phyloP scores from a whole-genome alignment of 2,113 vertebrate species.

The Sapajus apella region DNA sequence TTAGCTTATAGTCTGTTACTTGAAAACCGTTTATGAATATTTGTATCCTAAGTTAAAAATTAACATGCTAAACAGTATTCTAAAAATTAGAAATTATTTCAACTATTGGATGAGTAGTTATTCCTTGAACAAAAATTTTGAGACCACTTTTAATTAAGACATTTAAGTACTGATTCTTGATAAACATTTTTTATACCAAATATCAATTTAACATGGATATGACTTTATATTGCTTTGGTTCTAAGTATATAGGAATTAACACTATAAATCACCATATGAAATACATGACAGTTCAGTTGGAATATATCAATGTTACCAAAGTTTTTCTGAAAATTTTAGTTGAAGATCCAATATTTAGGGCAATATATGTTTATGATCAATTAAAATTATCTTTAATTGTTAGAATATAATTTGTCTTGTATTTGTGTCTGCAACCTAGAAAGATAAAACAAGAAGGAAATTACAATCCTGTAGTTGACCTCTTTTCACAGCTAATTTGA shows the following conservation, averaged over 20 bases:
- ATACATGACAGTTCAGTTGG: neutral
- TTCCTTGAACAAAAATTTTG: neutral
- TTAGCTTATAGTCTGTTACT: neutral
- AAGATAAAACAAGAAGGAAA: conserved; percentile 40
- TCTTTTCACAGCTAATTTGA: conserved; percentile 56
- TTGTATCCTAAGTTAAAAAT: neutral
- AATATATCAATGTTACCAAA: neutral
- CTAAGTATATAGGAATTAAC: neutral
- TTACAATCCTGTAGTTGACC: conserved; percentile 31
- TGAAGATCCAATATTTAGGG: neutral
- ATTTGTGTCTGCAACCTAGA: neutral
- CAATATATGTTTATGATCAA: neutral
- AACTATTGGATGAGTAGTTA: neutral
- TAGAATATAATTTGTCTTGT: conserved; percentile 9
- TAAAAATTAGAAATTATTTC: neutral
- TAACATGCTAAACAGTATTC: neutral
- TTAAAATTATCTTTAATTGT: conserved; percentile 27
- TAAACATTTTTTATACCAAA: neutral
- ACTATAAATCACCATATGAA: neutral
- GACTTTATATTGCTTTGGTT: neutral
- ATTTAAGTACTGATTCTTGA: neutral
- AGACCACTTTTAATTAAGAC: neutral
- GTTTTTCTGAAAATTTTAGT: neutral
- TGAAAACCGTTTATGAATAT: neutral
- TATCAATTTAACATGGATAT: neutral